Conservation (phyloP, 2,888 invertebrate species). For the Hipparchia sbordonii region DNA sequence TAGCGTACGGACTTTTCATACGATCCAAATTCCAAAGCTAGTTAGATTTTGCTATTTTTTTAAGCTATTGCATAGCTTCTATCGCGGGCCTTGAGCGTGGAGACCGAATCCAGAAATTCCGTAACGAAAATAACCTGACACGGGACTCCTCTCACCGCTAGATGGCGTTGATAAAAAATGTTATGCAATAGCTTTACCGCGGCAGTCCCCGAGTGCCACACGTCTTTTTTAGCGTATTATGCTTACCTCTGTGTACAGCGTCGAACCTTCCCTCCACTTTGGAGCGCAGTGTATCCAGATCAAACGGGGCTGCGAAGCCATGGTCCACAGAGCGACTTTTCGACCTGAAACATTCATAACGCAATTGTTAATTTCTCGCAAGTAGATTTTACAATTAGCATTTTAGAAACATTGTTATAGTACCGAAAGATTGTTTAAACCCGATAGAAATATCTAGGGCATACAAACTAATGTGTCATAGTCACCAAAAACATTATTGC, state of each 20-base stretch:
- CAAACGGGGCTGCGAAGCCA: constrained; percentile 93
- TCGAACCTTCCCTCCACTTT: constrained; percentile 94
- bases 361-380: neutral
- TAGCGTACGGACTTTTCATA: no score
- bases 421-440: neutral
- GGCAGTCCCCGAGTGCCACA: no score
- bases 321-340: constrained; percentile 96
- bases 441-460: neutral
- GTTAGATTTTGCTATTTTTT: no score
- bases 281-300: constrained; percentile 91
- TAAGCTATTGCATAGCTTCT: no score
- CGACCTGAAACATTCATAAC: constrained; percentile 85
- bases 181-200: no score
- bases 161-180: no score
- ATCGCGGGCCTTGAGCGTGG: no score
- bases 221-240: neutral
- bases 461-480: neutral
- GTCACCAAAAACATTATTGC: neutral
- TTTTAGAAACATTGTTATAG: neutral
- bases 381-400: neutral
- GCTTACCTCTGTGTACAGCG: constrained; percentile 85
- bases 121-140: no score
- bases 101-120: no score
- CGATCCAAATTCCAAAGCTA: no score
- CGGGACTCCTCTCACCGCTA: no score